A percentile compares a stretch with the other conserved stretches of the same genome.
Evolutionary conservation across 2,797 vertebrate species (phyloP).

Genomic region (Natrix natrix): DNA sequence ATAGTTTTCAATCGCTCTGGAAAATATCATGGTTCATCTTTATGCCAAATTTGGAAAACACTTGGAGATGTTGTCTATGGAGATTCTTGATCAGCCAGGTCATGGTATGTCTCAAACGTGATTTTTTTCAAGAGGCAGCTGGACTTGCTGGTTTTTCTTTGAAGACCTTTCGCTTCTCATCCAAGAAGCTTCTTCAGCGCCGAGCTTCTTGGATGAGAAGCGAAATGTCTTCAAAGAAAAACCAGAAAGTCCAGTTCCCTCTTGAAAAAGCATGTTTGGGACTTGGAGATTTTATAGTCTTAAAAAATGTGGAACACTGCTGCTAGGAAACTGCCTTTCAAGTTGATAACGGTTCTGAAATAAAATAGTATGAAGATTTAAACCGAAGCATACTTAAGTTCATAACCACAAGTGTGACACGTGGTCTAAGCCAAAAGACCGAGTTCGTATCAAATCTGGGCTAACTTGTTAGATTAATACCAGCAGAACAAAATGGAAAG

Average conservation of each 20-base stretch:
- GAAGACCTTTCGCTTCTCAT: too few relatives aligned
- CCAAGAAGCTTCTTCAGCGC: too few relatives aligned
- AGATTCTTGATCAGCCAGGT: too few relatives aligned
- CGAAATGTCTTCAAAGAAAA: too few relatives aligned
- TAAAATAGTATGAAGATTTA: background rate
- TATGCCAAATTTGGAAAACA: background rate
- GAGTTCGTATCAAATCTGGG: conserved; percentile 31
- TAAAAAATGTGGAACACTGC: background rate
- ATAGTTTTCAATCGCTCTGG: background rate
- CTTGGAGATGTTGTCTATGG: background rate
- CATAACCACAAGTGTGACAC: background rate
- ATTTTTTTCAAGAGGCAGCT: too few relatives aligned
- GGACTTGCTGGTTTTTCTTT: too few relatives aligned
- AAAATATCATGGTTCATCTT: background rate
- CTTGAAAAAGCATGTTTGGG: background rate
- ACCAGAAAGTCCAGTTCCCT: too few relatives aligned
- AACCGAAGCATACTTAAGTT: background rate
- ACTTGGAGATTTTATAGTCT: background rate
- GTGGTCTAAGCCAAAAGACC: background rate
- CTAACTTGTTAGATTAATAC: background rate
- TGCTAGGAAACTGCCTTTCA: background rate
- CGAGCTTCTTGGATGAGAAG: too few relatives aligned
- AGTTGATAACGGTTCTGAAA: background rate
- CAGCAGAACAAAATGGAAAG: conserved; percentile 46
- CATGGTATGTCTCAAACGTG: too few relatives aligned